phyloP scores from a whole-genome alignment of 2,888 invertebrate genomes.

The Pteria penguin region DNA sequence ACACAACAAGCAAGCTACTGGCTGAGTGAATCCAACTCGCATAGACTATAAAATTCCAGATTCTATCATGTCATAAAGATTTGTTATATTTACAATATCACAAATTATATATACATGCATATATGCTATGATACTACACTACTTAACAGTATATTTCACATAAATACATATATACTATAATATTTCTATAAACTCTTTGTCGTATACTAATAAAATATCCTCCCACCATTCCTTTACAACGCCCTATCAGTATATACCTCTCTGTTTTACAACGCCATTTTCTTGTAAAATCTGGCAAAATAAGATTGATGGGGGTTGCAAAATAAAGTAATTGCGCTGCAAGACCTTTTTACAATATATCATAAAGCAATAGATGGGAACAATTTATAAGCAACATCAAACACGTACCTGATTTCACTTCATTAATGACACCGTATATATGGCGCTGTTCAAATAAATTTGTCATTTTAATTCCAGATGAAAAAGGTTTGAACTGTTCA shows the following conservation, averaged over 20 bases:
- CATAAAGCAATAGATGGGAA: conserved; percentile 44
- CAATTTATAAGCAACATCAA: conserved; percentile 20
- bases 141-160: no score
- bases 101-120: no score
- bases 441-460: background rate
- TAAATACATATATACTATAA: no score
- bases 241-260: background rate
- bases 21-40: no score
- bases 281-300: background rate
- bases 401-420: background rate
- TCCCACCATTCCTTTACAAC: background rate
- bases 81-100: no score
- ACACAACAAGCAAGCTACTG: no score
- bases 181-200: no score
- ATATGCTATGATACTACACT: no score
- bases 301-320: background rate
- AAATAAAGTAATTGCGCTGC: background rate
- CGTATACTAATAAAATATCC: no score
- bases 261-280: background rate
- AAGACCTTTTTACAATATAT: conserved; percentile 46
- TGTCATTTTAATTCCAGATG: background rate
- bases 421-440: background rate
- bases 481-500: background rate
- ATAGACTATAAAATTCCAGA: no score
- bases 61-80: no score